phyloP scores from a whole-genome alignment of 2,797 vertebrate genomes.

The Pteronotus mesoamericanus region DNA sequence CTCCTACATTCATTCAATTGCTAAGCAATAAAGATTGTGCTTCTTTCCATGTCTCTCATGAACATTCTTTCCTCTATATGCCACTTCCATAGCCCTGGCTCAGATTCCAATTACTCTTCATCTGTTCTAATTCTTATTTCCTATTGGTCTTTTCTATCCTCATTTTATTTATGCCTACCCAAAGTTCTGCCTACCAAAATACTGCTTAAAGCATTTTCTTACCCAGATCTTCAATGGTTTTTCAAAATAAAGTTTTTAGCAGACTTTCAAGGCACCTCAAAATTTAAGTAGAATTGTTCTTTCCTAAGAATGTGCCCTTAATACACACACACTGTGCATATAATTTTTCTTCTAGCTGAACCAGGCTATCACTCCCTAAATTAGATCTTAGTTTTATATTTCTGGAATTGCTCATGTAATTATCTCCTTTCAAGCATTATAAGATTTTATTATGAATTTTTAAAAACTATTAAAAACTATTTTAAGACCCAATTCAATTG shows the following conservation, averaged over 20 bases:
- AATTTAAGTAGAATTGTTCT: neutral
- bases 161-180: neutral
- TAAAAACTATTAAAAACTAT: neutral
- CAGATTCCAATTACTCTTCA: neutral
- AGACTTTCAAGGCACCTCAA: neutral
- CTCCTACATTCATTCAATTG: neutral
- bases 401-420: neutral
- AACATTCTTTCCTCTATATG: neutral
- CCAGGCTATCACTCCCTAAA: neutral
- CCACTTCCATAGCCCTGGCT: neutral
- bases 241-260: neutral
- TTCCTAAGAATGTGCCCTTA: neutral
- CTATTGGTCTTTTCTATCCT: neutral
- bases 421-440: neutral
- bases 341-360: neutral
- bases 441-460: neutral
- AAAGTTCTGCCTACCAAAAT: neutral
- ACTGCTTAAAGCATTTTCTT: neutral
- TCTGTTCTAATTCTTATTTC: neutral
- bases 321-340: neutral
- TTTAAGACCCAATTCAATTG: neutral
- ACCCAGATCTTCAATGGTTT: neutral
- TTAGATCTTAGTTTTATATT: neutral
- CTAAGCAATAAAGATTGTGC: neutral
- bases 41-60: neutral